phyloP scores from a whole-genome alignment of 2,113 vertebrate species.

The Cepphus grylle region DNA sequence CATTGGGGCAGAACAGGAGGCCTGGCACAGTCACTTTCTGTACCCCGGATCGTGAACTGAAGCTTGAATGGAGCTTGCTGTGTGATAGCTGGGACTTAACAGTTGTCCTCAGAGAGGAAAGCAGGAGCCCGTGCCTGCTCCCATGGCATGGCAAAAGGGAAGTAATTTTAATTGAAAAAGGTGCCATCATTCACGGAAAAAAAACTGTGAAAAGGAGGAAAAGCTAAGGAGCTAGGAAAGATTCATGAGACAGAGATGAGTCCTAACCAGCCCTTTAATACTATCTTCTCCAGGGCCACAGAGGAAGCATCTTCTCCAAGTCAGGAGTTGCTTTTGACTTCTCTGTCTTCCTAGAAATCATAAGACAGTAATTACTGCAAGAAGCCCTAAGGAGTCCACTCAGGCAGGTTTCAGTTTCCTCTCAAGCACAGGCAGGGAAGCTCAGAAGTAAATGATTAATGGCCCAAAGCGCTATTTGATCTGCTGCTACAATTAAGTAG shows the following conservation, averaged over 20 bases:
- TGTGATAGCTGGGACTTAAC: not conserved
- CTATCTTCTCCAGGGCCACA: not conserved
- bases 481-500: not conserved
- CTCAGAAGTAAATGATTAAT: slow-evolving; percentile 42
- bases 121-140: not conserved
- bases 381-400: not conserved
- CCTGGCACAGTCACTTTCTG: not conserved
- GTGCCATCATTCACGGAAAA: not conserved
- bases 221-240: not conserved
- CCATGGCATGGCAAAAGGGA: not conserved
- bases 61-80: not conserved
- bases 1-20: not conserved
- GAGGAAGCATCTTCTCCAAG: not conserved
- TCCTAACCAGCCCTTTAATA: not conserved
- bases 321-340: not conserved
- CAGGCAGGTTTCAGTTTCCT: slow-evolving; percentile 12
- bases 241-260: not conserved
- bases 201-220: not conserved
- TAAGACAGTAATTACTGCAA: not conserved
- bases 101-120: not conserved
- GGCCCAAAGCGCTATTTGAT: slow-evolving; percentile 16
- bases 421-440: not conserved
- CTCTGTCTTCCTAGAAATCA: not conserved
- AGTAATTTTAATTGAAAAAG: not conserved
- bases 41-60: not conserved